These are phyloP conservation scores for Elysia crispata DNA, from an alignment of 2,888 invertebrate genomes.

Conservation along the genomic window DNA sequence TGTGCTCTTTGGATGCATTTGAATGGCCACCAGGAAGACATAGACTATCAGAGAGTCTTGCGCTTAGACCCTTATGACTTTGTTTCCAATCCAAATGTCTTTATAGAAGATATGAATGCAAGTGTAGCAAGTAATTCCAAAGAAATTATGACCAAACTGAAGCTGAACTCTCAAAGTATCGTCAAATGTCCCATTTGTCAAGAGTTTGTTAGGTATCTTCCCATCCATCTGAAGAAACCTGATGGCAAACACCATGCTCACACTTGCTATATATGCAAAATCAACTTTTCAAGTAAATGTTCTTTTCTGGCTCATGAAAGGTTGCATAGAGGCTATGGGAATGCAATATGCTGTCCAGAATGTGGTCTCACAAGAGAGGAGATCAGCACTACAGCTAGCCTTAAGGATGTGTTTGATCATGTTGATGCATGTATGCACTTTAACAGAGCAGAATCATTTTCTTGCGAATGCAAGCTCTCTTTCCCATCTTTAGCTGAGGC, in stretches of 20 bases:
- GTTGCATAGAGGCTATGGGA: slow-evolving; percentile 79
- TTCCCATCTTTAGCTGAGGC: not conserved
- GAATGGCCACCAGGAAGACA: too few species aligned
- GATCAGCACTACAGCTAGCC: not conserved
- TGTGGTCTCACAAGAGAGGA: slow-evolving; percentile 33
- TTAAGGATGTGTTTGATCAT: slow-evolving; percentile 39
- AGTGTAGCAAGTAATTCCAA: too few species aligned
- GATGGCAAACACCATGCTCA: not conserved
- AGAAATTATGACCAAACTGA: too few species aligned
- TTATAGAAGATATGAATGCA: too few species aligned
- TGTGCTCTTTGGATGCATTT: too few species aligned
- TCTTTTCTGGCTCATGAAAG: slow-evolving; percentile 77
- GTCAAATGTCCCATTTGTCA: too few species aligned
- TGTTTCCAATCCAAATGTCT: too few species aligned
- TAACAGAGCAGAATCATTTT: slow-evolving; percentile 14
- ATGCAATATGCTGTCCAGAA: slow-evolving; percentile 34
- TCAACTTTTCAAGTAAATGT: slow-evolving; percentile 65
- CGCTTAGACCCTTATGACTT: too few species aligned
- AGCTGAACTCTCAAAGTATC: too few species aligned
- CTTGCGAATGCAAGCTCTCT: slow-evolving; percentile 31
- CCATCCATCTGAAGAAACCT: too few species aligned
- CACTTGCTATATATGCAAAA: slow-evolving; percentile 56
- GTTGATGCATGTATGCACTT: slow-evolving; percentile 41
- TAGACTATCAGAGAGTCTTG: too few species aligned
- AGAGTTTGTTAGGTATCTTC: too few species aligned